A percentile compares a stretch with the other conserved stretches of the same genome.
Evolutionary conservation across 2,113 vertebrate species (phyloP).

Genomic region (Silurus glanis): DNA sequence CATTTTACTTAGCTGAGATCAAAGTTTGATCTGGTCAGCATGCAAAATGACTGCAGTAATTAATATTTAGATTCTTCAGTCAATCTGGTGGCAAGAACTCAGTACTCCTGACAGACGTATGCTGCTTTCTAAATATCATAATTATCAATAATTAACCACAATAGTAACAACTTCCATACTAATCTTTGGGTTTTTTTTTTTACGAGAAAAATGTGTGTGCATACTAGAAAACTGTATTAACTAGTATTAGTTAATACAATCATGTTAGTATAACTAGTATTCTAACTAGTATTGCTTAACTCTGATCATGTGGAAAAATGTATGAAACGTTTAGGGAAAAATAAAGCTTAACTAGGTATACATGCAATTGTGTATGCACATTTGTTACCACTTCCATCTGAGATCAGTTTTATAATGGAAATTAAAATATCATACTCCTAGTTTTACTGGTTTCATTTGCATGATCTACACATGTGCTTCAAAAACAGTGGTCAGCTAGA

Average conservation of each 20-base stretch:
- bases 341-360: not conserved
- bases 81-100: slow-evolving; percentile 23
- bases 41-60: slow-evolving; percentile 22
- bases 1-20: not conserved
- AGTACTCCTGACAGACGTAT: slow-evolving; percentile 13
- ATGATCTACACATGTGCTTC: not conserved
- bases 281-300: not conserved
- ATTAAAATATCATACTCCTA: not conserved
- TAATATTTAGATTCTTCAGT: slow-evolving; percentile 6
- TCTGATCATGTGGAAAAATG: not conserved
- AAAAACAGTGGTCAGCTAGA: not conserved
- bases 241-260: not conserved
- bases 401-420: not conserved
- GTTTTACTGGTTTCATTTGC: not conserved
- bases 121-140: not conserved
- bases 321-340: not conserved
- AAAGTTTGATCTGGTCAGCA: not conserved
- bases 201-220: not conserved
- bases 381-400: not conserved
- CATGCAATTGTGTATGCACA: not conserved
- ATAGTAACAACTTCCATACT: not conserved
- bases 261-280: too few species aligned
- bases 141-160: not conserved
- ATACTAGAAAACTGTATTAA: not conserved
- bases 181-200: not conserved